Conservation (phyloP, 2,113 vertebrate genomes). For the Corythoichthys haematopterus region DNA sequence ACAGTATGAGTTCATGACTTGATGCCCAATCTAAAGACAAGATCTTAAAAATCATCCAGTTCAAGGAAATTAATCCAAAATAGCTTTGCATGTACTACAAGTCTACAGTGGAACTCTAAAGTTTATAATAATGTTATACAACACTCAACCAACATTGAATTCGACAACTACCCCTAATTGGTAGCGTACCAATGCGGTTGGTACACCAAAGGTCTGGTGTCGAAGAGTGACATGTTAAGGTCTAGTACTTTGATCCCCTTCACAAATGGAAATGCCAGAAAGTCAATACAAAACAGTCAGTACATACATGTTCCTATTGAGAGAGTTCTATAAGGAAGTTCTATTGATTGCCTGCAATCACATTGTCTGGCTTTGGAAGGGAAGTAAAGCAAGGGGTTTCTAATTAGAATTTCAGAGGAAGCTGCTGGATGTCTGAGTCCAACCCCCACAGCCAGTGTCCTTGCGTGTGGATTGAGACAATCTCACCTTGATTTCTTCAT, state of each 20-base stretch:
- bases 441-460: constrained; percentile 24
- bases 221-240: neutral
- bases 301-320: neutral
- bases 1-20: constrained; percentile 1
- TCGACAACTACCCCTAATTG: no score
- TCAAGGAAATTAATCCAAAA: neutral
- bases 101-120: no score
- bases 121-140: no score
- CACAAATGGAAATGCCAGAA: no score
- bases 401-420: constrained; percentile 70
- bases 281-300: neutral
- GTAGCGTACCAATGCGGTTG: neutral
- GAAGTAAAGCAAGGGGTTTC: constrained; percentile 48
- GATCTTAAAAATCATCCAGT: neutral
- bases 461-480: constrained; percentile 61
- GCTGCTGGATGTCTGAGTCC: constrained; percentile 58
- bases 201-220: neutral
- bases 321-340: constrained; percentile 35
- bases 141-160: no score
- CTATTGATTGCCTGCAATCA: constrained; percentile 44
- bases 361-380: constrained; percentile 48
- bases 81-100: no score
- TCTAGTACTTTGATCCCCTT: no score
- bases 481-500: constrained; percentile 68
- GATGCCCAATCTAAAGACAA: neutral